A percentile compares a stretch with the other conserved stretches of the same genome.
Evolutionary conservation across 2,797 vertebrate species (phyloP).

Genomic region (Pseudopleuronectes americanus): DNA sequence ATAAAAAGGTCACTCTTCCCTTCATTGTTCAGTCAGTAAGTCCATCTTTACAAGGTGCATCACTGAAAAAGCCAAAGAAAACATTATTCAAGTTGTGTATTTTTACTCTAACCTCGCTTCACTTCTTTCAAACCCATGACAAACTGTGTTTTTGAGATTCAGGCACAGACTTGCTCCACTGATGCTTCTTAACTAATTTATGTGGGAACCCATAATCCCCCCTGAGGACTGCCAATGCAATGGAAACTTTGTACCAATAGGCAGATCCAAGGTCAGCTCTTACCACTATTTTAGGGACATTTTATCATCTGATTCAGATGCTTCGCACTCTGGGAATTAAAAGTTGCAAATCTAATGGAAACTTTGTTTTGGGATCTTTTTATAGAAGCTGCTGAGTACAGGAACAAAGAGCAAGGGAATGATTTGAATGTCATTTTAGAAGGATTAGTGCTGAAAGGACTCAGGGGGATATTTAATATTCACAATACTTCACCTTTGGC

Average conservation of each 20-base stretch:
- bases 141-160: no score
- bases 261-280: slow-evolving; percentile 71
- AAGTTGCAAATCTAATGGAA: slow-evolving; percentile 67
- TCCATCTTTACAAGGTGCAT: neutral
- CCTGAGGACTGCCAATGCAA: slow-evolving; percentile 60
- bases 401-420: slow-evolving; percentile 36
- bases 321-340: slow-evolving; percentile 69
- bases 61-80: neutral
- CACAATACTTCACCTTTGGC: neutral
- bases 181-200: slow-evolving; percentile 22
- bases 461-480: slow-evolving; percentile 33
- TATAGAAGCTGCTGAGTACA: slow-evolving; percentile 62
- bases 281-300: slow-evolving; percentile 73
- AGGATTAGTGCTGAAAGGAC: slow-evolving; percentile 27
- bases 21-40: neutral
- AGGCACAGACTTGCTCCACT: neutral
- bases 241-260: slow-evolving; percentile 76
- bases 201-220: slow-evolving; percentile 55
- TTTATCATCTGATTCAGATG: slow-evolving; percentile 50
- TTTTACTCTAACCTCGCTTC: neutral
- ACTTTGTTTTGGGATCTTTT: slow-evolving; percentile 67
- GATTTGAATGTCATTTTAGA: slow-evolving; percentile 33
- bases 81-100: neutral
- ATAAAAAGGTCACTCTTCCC: neutral
- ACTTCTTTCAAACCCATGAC: neutral